These are phyloP conservation scores for western clawed frog (Xenopus tropicalis) DNA, from an alignment of 2,113 vertebrate species.

Conservation along the genomic window UCB_Xtro_10.0 CM004443.2:70226501-70227000, in stretches of 20 bases:
- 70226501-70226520: conserved; percentile 40
- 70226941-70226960: too few species aligned
- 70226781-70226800: too few species aligned
- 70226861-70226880: too few species aligned
- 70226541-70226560: conserved; percentile 33
- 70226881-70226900: too few species aligned
- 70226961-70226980: too few species aligned
- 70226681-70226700: conserved; percentile 13
- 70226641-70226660: conserved; percentile 29
- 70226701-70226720: conserved; percentile 5
- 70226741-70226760: not conserved
- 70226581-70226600: conserved; percentile 35
- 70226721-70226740: not conserved
- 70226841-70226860: too few species aligned
- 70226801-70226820: too few species aligned
- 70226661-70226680: conserved; percentile 27
- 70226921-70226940: too few species aligned
- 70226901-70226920: too few species aligned
- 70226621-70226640: conserved; percentile 14
- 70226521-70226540: conserved; percentile 39
- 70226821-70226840: too few species aligned
- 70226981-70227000: too few species aligned
- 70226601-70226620: conserved; percentile 34
- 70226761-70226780: not conserved
- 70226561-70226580: conserved; percentile 30